Conservation (phyloP, 1,140 invertebrate genomes). For the Batillaria attramentaria region DNA sequence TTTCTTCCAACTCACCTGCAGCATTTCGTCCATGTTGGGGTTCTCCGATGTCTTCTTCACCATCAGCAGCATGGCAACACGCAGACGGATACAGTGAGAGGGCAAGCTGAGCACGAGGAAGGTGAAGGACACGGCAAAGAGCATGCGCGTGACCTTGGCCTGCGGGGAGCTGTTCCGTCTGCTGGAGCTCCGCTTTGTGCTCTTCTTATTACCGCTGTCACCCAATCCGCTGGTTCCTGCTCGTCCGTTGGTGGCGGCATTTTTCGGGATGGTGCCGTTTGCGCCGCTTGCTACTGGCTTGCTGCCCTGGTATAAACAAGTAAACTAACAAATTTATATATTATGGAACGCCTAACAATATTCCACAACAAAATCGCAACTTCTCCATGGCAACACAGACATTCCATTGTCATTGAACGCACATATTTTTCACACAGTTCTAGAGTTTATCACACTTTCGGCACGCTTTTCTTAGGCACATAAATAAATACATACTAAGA, state of each 20-base stretch:
- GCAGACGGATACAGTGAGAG: slow-evolving; percentile 64
- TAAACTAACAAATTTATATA: too few relatives aligned
- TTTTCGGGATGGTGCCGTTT: background rate
- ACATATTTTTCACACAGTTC: too few relatives aligned
- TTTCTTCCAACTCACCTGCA: slow-evolving; percentile 23
- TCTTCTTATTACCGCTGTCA: slow-evolving; percentile 71
- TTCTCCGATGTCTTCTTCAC: background rate
- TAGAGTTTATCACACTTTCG: too few relatives aligned
- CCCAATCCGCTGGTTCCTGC: background rate
- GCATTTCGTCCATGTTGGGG: slow-evolving; percentile 31
- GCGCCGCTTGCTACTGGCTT: background rate
- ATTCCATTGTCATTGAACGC: too few relatives aligned
- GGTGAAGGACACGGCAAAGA: slow-evolving; percentile 84
- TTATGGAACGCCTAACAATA: too few relatives aligned
- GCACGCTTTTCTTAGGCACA: too few relatives aligned
- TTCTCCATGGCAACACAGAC: too few relatives aligned
- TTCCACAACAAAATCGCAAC: too few relatives aligned
- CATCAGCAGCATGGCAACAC: slow-evolving; percentile 32
- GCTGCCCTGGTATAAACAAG: background rate
- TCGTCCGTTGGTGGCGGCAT: background rate
- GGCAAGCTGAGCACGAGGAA: slow-evolving; percentile 87
- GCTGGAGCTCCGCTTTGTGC: background rate
- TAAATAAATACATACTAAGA: too few relatives aligned
- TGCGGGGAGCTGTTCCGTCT: slow-evolving; percentile 48
- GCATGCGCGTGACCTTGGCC: slow-evolving; percentile 79